These are phyloP conservation scores for Dendrocincla fuliginosa DNA, from an alignment of 2,797 vertebrate species.

Conservation along the genomic window DNA sequence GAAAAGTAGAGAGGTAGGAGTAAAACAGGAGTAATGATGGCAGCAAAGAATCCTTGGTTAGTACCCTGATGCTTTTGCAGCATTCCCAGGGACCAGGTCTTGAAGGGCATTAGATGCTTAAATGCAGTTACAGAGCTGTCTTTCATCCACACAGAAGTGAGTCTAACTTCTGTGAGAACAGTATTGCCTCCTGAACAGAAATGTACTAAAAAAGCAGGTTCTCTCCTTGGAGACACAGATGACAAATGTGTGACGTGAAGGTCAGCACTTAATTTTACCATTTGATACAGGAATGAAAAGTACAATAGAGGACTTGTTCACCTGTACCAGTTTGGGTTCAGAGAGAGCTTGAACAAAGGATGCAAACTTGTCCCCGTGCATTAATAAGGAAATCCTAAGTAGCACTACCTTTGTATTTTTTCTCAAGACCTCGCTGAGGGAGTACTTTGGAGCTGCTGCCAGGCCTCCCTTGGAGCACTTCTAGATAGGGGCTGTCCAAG, in stretches of 20 bases:
- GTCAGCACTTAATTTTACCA: neutral
- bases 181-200: neutral
- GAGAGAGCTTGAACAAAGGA: neutral
- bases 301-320: neutral
- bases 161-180: neutral
- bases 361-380: neutral
- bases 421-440: neutral
- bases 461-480: neutral
- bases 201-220: neutral
- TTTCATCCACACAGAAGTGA: neutral
- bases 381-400: neutral
- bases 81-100: neutral
- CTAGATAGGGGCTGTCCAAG: neutral
- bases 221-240: neutral
- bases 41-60: neutral
- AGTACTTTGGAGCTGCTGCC: neutral
- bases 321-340: neutral
- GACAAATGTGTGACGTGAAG: rapidly evolving
- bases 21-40: neutral
- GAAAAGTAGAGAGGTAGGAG: neutral
- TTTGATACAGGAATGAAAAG: neutral
- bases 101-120: neutral
- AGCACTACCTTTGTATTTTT: neutral
- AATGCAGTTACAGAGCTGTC: neutral
- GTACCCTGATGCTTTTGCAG: neutral